Evolutionary conservation across 53 echinoderm and acorn worm species (phyloP).

Genomic region (Paelopatides confundens): DNA sequence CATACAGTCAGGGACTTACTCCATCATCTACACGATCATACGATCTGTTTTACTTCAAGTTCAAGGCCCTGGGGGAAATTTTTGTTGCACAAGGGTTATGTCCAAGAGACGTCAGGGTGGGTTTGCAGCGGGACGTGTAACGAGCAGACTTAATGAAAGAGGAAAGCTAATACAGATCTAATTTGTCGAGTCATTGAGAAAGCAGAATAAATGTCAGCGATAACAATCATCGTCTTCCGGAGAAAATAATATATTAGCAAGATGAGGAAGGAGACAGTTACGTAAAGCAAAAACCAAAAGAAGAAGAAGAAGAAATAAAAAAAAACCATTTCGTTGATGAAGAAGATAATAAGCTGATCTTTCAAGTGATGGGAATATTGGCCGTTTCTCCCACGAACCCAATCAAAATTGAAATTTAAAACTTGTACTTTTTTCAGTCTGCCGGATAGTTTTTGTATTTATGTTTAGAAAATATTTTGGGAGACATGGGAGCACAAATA

Average conservation of each 20-base stretch:
- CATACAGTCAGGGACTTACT: not conserved
- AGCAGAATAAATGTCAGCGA: conserved; percentile 21
- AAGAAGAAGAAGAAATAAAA: not conserved
- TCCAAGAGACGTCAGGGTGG: conserved; percentile 16
- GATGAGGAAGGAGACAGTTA: not conserved
- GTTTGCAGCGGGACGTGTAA: conserved; percentile 39
- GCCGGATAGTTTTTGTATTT: not conserved
- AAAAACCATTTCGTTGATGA: not conserved
- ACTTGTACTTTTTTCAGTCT: not conserved
- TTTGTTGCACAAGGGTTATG: conserved; percentile 3
- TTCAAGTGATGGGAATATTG: not conserved
- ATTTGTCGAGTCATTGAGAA: conserved; percentile 25
- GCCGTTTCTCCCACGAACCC: conserved; percentile 10
- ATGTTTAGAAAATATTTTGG: conserved; percentile 8
- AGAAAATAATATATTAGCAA: not conserved
- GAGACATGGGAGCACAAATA: not conserved
- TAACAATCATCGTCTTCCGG: conserved; percentile 21
- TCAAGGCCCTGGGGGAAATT: conserved; percentile 45
- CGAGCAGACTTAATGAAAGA: conserved; percentile 37
- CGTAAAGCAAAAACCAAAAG: no score
- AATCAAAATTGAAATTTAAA: conserved; percentile 34
- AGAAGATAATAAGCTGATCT: not conserved
- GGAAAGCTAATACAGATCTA: conserved; percentile 50
- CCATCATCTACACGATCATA: conserved; percentile 4
- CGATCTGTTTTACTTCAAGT: conserved; percentile 38